phyloP scores from a whole-genome alignment of 1,140 invertebrate genomes.

The Charaxes varanes region DNA sequence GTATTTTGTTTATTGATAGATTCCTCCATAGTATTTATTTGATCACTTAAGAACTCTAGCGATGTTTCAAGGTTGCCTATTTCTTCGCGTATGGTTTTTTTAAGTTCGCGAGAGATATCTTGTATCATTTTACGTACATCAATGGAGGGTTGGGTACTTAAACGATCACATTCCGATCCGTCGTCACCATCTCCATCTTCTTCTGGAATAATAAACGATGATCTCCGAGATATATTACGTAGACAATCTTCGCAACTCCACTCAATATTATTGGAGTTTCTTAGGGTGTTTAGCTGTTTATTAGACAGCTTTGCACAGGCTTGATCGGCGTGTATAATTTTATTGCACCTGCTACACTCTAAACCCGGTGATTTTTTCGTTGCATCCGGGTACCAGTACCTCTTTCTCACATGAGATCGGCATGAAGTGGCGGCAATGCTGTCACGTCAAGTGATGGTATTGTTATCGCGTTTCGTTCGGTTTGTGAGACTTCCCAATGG shows the following conservation, averaged over 20 bases:
- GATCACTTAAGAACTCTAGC: constrained; percentile 23
- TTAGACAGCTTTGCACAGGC: no score
- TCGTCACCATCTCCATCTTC: constrained; percentile 21
- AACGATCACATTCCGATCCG: constrained; percentile 1
- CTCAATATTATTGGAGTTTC: constrained; percentile 24
- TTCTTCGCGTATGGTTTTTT: constrained; percentile 28
- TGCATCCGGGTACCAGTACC: no score
- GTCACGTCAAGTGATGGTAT: no score
- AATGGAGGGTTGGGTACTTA: neutral
- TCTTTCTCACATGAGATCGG: no score
- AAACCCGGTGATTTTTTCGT: no score
- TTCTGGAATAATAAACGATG: constrained; percentile 26
- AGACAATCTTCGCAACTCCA: constrained; percentile 27
- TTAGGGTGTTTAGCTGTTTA: no score
- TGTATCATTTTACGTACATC: constrained; percentile 16
- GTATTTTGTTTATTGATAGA: constrained; percentile 20
- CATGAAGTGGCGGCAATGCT: no score
- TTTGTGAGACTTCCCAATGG: no score
- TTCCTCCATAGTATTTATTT: constrained; percentile 22
- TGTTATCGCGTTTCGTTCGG: no score
- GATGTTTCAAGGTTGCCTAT: constrained; percentile 8
- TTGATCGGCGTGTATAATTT: no score
- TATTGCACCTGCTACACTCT: no score
- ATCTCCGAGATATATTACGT: constrained; percentile 23
- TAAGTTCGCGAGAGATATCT: constrained; percentile 25